Base-by-base conservation (phyloP, 2,888 invertebrate genomes). In the Dexiosoma caninum region DNA sequence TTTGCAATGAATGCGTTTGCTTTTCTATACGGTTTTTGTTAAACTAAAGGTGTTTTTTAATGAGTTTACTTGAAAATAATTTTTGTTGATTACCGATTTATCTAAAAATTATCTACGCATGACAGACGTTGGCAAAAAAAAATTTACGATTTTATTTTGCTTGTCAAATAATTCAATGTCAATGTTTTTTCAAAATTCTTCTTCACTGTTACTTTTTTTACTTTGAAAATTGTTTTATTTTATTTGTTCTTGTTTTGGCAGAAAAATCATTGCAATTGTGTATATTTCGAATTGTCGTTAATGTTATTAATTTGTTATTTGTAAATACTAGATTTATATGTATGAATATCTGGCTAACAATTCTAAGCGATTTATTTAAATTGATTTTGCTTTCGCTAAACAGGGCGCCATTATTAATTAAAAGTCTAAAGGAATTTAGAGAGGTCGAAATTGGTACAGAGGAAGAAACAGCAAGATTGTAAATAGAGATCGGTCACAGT, bases 131-230 rank as follows among this genome's bases (percentile, higher is more conserved):
- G 49, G 49, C 14, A 37, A 59, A 53, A 9, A 49, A 19, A 5
- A 5, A 5, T 0, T 44, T 46, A 40, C 2, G 16, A 16, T 64
- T 74, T 64, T 66, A 19, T 40, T 74, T 71, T 40, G 27, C 66
- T 46, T 42, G 72, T 76, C 67, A 75, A 64, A 49, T 72, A 79
- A 82, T 80, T 82, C 82, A 82, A 80, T 82, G 82, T 82, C 82
- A 82, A 82, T 82, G 82, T 79, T 75, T 75, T 72, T 46, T 37
- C 37, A 67, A 66, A 72, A 77, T 46, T 46, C n/a, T n/a, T n/a
- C n/a, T n/a, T n/a, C n/a, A 55, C 62, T 64, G 37, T 74, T 78
- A 69, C 67, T 77, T 71, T 76, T 67, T 51, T 57, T 42, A 10
- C 16, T 57, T 71, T 74, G 44, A 59, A 19, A 37, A 21, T 27